Conservation (phyloP, 2,888 invertebrate genomes). For the Vesta saturnalis region DNA sequence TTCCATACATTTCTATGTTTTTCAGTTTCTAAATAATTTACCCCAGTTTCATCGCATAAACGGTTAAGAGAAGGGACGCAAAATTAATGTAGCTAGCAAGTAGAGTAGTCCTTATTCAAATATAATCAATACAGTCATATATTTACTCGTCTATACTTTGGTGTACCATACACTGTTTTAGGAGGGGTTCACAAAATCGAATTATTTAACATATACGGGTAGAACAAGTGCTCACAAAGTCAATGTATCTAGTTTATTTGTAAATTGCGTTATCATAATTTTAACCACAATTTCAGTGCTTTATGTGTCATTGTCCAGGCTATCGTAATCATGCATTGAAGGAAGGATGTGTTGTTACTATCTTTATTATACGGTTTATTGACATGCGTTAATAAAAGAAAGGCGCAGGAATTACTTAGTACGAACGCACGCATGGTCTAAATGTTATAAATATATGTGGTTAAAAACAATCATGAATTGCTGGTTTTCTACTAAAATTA, state of each 20-base stretch:
- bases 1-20: too few relatives aligned
- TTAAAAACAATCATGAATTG: not conserved
- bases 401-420: not conserved
- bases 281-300: not conserved
- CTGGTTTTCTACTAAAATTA: not conserved
- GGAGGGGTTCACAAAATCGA: too few relatives aligned
- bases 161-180: too few relatives aligned
- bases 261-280: not conserved
- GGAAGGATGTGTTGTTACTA: constrained; percentile 14
- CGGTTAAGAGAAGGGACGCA: too few relatives aligned
- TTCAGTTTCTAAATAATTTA: too few relatives aligned
- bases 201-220: too few relatives aligned
- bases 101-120: too few relatives aligned
- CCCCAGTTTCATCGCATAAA: too few relatives aligned
- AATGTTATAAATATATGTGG: not conserved
- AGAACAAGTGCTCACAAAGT: too few relatives aligned
- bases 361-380: constrained; percentile 13
- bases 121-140: too few relatives aligned
- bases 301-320: not conserved
- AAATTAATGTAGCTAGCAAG: too few relatives aligned
- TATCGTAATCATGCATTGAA: not conserved
- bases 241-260: not conserved
- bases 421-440: not conserved
- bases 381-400: constrained; percentile 6
- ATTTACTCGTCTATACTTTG: too few relatives aligned